Percentiles rank a stretch among this genome's conserved stretches.
phyloP scores from a whole-genome alignment of 2,797 vertebrate species.

The Steatocranus sp. region DNA sequence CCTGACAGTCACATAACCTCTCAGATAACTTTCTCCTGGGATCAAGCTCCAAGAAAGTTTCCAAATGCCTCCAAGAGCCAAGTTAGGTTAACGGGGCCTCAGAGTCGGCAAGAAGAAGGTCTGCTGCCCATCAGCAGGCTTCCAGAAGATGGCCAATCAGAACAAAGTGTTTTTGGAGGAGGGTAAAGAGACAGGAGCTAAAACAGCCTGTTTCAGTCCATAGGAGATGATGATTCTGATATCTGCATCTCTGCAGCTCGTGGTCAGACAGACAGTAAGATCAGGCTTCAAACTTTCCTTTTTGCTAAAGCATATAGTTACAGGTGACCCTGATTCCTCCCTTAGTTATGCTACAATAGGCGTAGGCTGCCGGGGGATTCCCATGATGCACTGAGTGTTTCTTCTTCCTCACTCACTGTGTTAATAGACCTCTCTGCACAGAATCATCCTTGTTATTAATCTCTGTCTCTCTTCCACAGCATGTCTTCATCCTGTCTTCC shows the following conservation, averaged over 20 bases:
- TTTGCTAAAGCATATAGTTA: not conserved
- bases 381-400: not conserved
- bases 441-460: rapidly evolving
- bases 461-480: not conserved
- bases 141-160: not conserved
- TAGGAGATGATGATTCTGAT: not conserved
- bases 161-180: not conserved
- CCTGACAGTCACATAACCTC: not conserved
- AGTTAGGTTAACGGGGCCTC: not conserved
- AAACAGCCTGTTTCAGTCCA: not conserved
- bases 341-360: not conserved
- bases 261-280: not conserved
- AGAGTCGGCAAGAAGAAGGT: not conserved
- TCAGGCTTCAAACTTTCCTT: not conserved
- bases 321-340: not conserved
- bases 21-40: not conserved
- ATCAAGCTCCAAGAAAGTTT: not conserved
- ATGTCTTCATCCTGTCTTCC: not conserved
- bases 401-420: not conserved
- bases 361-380: rapidly evolving
- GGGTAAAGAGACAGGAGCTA: not conserved
- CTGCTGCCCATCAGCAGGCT: not conserved
- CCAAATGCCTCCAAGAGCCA: not conserved
- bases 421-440: rapidly evolving
- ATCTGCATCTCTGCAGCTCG: not conserved